These are phyloP conservation scores for Simalia tracyae DNA, from an alignment of 2,797 vertebrate genomes.

Conservation along the genomic window DNA sequence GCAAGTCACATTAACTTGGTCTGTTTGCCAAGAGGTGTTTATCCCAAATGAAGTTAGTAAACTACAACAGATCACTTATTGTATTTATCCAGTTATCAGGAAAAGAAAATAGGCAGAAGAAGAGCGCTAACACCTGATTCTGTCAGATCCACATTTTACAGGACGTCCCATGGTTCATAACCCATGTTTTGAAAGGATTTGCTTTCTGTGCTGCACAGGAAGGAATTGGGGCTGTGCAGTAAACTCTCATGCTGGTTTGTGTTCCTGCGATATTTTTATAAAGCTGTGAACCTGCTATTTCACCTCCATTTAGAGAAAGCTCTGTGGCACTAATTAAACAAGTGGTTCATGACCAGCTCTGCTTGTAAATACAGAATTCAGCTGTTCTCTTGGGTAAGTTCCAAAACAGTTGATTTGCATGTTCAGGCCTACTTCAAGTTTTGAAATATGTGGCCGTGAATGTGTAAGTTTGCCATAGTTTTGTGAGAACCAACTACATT, in stretches of 20 bases:
- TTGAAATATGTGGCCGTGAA: not conserved
- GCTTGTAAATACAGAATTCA: not conserved
- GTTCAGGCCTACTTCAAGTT: not conserved
- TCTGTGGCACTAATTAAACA: not conserved
- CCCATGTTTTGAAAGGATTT: not conserved
- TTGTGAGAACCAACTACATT: not conserved
- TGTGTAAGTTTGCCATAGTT: not conserved
- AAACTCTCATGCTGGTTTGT: conserved; percentile 26
- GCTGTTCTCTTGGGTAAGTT: not conserved
- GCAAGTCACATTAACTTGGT: not conserved
- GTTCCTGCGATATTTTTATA: conserved; percentile 57
- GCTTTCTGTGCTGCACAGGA: not conserved
- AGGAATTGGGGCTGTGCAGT: not conserved
- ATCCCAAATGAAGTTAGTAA: not conserved
- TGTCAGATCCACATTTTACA: not conserved
- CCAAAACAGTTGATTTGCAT: not conserved
- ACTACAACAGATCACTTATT: not conserved
- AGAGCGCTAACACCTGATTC: not conserved
- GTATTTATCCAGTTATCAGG: not conserved
- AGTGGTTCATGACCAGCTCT: not conserved
- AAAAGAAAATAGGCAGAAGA: not conserved
- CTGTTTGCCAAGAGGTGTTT: not conserved
- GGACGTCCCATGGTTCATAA: not conserved
- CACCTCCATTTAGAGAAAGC: not conserved
- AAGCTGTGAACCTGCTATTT: conserved; percentile 52